Base-by-base conservation (phyloP, 2,113 vertebrate genomes). In the Octodon degus region DNA sequence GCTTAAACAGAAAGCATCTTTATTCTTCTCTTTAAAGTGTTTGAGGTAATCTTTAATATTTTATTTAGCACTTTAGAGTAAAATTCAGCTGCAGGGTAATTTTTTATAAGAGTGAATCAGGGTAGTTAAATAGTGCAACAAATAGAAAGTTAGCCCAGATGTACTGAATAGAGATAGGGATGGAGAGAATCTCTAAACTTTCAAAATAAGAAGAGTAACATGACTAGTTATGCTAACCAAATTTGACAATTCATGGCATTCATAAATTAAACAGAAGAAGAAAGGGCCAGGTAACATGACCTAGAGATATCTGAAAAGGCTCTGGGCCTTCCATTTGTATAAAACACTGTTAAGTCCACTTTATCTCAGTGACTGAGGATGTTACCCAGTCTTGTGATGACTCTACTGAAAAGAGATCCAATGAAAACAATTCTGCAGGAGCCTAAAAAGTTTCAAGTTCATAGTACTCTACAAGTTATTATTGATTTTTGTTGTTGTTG, bases 31-130 rank as follows among this genome's bases (percentile, higher is more conserved):
- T 70, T 62, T 1, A 55, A 84, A 83, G 40, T 0, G 5, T 63
- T 82, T 67, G 24, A 95, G 40, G 5, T 93, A 32, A 86, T 74
- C 84, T 94, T 94, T 24, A 70, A 34, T 72, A 90, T 43, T 74
- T 70, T 24, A 34, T 88, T 68, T 22, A 67, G 2, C 1, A 65
- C 20, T 84, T 20, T 81, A 88, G 32, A 55, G 81, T 84, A 68
- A 72, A 84, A 74, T 89, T 82, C 82, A 68, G 60, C 67, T 55
- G 12, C 68, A 43, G 24, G 22, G 0, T 63, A 80, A 6, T 34
- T 93, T 24, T 20, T 13, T 84, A 0, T 7, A 76, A 32, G 47
- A 65, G 9, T 81, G 16, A 89, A 53, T 7, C 22, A 53, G 1
- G 12, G 20, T 67, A 53, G 13, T 95, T 90, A 84, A 80, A 76